Evolutionary conservation across 2,113 vertebrate genomes (phyloP), one percentile per base, ranked within the genome.

Genomic region (Nesogale talazaci): DNA sequence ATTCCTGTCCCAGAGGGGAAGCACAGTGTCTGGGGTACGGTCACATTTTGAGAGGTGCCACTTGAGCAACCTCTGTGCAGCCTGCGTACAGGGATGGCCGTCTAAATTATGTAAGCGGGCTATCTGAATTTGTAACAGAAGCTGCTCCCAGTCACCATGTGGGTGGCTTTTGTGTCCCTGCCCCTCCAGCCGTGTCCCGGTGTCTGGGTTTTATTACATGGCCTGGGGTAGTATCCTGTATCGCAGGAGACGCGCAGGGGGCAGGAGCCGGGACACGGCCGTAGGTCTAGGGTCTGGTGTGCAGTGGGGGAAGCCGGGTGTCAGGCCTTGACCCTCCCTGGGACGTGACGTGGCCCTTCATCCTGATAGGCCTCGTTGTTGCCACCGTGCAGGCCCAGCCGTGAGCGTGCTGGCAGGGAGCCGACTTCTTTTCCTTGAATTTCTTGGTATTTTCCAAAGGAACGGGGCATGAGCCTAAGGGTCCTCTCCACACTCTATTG

Each of bases 121-220:
- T 77, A 31, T 85, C 82, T 97, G 92, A 80, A 95, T 94, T 83
- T 90, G 91, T 95, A 90, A 90, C 93, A 83, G 92, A 59, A 67
- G 52, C 70, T 63, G 91, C 69, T 94, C 63, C 75, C 23, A 29
- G 90, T 70, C 67, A 90, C 82, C 74, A 92, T 75, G 80, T 57
- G 79, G 82, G 25, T 4, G 25, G 34, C 82, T 74, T 83, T 88
- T 70, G 61, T 76, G 76, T 86, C 17, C 3, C 23, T 52, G 42
- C 31, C 65, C 42, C 65, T 1, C 20, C 12, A n/a, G 89, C 86
- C 90, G 11, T 67, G 67, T 92, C 36, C 2, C 1, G 78, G 78
- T 12, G 27, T 91, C 80, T 82, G 88, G 84, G 3, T 94, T 86
- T 88, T 11, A 63, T 89, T 70, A 72, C 83, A 12, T 94, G 92